Base-by-base conservation (phyloP, 2,113 vertebrate species). In the Chionomys nivalis region DNA sequence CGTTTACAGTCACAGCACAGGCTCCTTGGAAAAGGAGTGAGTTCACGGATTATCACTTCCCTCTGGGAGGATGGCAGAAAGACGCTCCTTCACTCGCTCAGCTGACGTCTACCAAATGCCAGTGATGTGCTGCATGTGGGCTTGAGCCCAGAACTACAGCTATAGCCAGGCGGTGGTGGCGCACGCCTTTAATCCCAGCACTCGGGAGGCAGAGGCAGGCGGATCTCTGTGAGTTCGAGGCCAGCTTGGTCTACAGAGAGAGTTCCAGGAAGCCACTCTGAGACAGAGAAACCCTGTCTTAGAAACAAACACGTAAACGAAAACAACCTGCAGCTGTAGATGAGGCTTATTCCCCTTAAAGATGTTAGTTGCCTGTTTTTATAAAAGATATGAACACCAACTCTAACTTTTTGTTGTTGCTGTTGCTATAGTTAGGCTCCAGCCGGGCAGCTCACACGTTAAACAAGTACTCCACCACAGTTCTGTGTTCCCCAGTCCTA, bases 361-460 rank as follows among this genome's bases (percentile, higher is more conserved):
- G 16, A 42, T 58, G 7, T 68, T 31, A 14, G 36, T n/a, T 47
- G 66, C 21, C 13, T 0, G 33, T 76, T 92, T 89, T 92, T 85
- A 83, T 81, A 68, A 95, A 89, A 73, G 21, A 90, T 85, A 91
- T 75, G 61, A 87, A 24, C 81, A 65, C 16, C 79, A 49, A 47
- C 1, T 55, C 23, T 83, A 31, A 31, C 8, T n/a, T 52, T 88
- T 49, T 49, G 33, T 44, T 78, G 21, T n/a, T n/a, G 49, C 10
- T 39, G 61, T 78, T 66, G 39, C 72, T 14, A 21, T 28, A 5
- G 42, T 47, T 42, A 14, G 26, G 28, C 28, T 89, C 11, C 14
- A 89, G 28, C 26, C n/a, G 26, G 52, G 9, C 17, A 10, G 61
- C 10, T 23, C 16, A 65, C 23, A 65, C 19, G 4, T 42, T 19